Percentiles rank a stretch among this genome's conserved stretches.
Conservation (phyloP, 2,888 invertebrate genomes). For the Mycalesis mineus region DNA sequence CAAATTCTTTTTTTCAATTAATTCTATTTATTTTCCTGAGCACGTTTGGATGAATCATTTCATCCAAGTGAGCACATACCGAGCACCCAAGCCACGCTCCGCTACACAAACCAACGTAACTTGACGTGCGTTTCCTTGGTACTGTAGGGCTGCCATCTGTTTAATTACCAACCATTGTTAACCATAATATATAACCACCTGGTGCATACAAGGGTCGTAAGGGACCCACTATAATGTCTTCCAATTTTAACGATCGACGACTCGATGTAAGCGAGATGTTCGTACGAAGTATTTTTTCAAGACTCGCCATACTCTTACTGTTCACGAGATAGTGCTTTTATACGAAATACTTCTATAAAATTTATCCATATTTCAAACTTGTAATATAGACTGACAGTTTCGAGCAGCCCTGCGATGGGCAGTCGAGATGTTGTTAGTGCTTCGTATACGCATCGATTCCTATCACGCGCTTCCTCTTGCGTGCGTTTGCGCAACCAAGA, state of each 20-base stretch:
- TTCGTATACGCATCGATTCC: slow-evolving; percentile 27
- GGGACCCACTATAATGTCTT: no score
- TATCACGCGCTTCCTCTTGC: slow-evolving; percentile 34
- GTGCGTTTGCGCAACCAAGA: slow-evolving; percentile 29
- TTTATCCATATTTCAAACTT: no score
- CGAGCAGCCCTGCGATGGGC: no score
- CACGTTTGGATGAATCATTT: background rate
- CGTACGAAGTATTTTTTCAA: no score
- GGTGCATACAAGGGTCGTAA: background rate
- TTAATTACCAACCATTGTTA: background rate
- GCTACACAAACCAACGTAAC: background rate
- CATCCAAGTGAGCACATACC: background rate
- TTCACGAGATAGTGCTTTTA: no score
- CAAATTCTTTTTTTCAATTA: no score
- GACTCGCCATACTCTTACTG: no score
- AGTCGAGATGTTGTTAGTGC: background rate
- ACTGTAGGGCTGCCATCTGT: background rate
- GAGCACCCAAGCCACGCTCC: background rate
- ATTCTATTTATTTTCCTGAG: background rate
- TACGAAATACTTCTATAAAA: no score
- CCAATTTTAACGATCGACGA: no score
- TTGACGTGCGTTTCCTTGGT: slow-evolving; percentile 1
- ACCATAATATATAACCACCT: background rate
- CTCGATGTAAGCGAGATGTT: no score
- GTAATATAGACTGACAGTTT: no score